Conservation (phyloP, 2,797 vertebrate genomes). For the Tachyglossus aculeatus region DNA sequence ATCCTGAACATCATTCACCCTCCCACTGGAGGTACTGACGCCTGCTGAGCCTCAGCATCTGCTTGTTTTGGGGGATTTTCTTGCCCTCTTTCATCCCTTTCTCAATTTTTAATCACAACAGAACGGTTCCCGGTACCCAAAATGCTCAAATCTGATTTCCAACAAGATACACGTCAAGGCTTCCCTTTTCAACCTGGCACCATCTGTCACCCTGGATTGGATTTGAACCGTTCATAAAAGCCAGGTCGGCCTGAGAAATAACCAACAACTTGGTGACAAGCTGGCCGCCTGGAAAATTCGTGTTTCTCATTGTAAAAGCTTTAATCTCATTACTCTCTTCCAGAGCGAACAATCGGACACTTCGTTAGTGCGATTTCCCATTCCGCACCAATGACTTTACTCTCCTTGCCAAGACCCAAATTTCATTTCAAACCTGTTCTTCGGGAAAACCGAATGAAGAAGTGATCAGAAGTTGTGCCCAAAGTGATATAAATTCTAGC, state of each 20-base stretch:
- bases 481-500: constrained; percentile 1
- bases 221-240: constrained; percentile 11
- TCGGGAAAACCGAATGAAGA: constrained; percentile 18
- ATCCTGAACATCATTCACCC: too few relatives aligned
- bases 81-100: too few relatives aligned
- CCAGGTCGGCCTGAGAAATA: neutral
- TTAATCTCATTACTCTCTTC: constrained; percentile 10
- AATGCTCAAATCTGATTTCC: constrained; percentile 3
- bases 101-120: too few relatives aligned
- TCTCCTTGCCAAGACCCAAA: neutral
- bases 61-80: too few relatives aligned
- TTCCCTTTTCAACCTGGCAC: neutral
- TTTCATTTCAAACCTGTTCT: constrained; percentile 5
- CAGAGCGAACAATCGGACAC: neutral
- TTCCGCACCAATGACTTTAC: neutral
- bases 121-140: too few relatives aligned
- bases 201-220: neutral
- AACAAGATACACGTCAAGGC: constrained; percentile 1
- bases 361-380: neutral
- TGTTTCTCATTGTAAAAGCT: neutral
- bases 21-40: too few relatives aligned
- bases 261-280: neutral
- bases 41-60: too few relatives aligned
- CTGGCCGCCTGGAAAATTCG: neutral
- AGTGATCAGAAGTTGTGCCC: neutral